A percentile compares a stretch with the other conserved stretches of the same genome.
Evolutionary conservation across 2,797 vertebrate genomes (phyloP).

Genomic region (Bradypodion pumilum): DNA sequence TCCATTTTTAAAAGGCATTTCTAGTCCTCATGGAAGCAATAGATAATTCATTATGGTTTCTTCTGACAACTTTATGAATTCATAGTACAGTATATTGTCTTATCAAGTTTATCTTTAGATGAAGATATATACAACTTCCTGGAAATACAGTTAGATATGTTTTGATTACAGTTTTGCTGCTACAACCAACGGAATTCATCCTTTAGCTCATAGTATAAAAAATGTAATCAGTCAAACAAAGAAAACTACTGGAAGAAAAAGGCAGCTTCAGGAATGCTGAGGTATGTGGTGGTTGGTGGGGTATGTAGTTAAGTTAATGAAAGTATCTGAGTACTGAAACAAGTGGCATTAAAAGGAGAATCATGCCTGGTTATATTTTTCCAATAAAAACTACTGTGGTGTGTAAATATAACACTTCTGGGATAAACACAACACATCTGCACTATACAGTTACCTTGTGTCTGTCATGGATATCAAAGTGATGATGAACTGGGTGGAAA

Average conservation of each 20-base stretch:
- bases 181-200: neutral
- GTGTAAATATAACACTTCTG: no score
- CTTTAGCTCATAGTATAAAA: neutral
- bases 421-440: no score
- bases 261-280: no score
- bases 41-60: neutral
- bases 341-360: no score
- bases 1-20: neutral
- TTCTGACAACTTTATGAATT: neutral
- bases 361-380: no score
- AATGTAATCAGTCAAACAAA: neutral
- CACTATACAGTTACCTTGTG: neutral
- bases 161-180: neutral
- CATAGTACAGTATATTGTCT: neutral
- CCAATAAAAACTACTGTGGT: no score
- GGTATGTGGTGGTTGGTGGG: no score
- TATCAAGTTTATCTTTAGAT: neutral
- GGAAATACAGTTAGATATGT: neutral
- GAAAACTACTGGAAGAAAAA: no score
- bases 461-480: neutral
- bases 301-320: no score
- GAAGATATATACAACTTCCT: neutral
- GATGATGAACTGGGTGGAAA: neutral
- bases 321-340: no score
- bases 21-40: constrained; percentile 2